Conservation (phyloP, 1,140 invertebrate species). For the Akabosia matsudoensis region DNA sequence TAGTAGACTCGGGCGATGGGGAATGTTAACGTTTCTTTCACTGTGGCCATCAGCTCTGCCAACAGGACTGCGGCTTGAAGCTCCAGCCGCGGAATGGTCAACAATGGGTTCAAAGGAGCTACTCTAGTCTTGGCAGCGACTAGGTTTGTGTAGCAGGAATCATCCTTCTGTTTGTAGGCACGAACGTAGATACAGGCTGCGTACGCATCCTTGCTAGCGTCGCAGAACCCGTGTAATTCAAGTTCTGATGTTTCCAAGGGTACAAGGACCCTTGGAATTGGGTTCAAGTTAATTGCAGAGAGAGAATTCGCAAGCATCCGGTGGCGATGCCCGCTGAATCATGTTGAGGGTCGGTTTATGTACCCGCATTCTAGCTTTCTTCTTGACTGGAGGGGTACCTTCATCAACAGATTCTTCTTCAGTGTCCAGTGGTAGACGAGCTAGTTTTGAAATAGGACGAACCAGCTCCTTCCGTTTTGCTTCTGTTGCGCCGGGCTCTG, state of each 20-base stretch:
- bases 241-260: too few species aligned
- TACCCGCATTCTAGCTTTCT: neutral
- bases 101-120: neutral
- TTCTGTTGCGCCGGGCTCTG: too few species aligned
- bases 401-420: neutral
- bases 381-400: too few species aligned
- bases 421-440: neutral
- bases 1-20: neutral
- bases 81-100: conserved; percentile 14
- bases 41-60: neutral
- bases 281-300: too few species aligned
- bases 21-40: neutral
- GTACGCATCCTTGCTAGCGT: too few species aligned
- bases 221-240: too few species aligned
- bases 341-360: neutral
- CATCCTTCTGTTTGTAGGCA: too few species aligned
- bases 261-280: too few species aligned
- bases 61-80: conserved; percentile 7
- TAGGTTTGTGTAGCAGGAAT: too few species aligned
- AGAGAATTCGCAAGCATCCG: too few species aligned
- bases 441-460: neutral
- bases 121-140: too few species aligned
- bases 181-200: too few species aligned
- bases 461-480: neutral
- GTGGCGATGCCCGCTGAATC: neutral